Percentiles rank a stretch among this genome's conserved stretches.
These are phyloP conservation scores for Corythornis leucogaster DNA, from an alignment of 2,797 vertebrate genomes.

Conservation along the genomic window DNA sequence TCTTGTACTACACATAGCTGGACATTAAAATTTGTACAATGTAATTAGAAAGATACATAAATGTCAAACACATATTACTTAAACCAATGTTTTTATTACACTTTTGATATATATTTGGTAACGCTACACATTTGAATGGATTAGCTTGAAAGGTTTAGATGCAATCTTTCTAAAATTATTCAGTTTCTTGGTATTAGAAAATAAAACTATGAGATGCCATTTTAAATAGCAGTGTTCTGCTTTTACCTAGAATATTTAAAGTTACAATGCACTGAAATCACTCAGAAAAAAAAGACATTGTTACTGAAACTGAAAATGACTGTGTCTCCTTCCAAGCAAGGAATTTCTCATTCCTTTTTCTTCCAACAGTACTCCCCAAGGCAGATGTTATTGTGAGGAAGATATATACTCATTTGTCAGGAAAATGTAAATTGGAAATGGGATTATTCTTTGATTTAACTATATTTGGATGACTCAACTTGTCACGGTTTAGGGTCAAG, in stretches of 20 bases:
- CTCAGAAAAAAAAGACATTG: not conserved
- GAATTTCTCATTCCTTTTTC: not conserved
- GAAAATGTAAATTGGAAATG: not conserved
- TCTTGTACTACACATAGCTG: not conserved
- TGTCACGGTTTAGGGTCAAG: no score
- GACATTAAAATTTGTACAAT: not conserved
- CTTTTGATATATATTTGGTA: not conserved
- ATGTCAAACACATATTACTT: not conserved
- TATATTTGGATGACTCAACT: not conserved
- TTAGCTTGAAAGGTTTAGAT: not conserved
- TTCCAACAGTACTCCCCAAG: not conserved
- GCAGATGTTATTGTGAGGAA: not conserved
- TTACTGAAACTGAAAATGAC: not conserved
- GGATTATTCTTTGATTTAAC: not conserved
- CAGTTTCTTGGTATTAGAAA: not conserved
- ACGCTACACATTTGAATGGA: not conserved
- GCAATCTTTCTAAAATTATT: not conserved
- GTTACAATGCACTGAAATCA: accelerated
- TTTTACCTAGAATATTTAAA: not conserved
- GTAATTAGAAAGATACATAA: not conserved
- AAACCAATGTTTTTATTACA: not conserved
- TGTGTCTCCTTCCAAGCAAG: not conserved
- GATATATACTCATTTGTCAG: not conserved
- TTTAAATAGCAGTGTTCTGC: not conserved
- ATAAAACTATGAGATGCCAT: not conserved